phyloP scores from a whole-genome alignment of 2,888 invertebrate genomes.

The Clivina fossor region DNA sequence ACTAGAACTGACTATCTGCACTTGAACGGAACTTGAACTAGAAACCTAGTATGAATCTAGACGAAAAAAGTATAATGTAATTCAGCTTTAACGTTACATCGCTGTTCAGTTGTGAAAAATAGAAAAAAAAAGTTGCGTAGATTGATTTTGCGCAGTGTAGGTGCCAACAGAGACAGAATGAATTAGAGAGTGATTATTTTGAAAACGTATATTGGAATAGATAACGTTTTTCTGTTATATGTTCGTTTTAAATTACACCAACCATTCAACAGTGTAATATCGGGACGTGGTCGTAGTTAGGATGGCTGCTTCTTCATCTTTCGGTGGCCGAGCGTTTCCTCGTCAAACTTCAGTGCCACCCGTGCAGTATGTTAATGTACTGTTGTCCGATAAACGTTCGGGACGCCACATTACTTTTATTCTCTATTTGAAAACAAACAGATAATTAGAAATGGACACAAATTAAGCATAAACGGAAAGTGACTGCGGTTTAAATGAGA shows the following conservation, averaged over 20 bases:
- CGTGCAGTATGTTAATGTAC: slow-evolving; percentile 52
- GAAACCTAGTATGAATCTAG: too few relatives aligned
- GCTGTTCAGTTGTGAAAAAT: too few relatives aligned
- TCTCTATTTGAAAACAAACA: too few relatives aligned
- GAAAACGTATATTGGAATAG: neutral
- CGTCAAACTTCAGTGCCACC: slow-evolving; percentile 59
- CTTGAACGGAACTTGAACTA: too few relatives aligned
- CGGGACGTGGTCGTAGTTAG: slow-evolving; percentile 45
- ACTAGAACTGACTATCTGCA: too few relatives aligned
- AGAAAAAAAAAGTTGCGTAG: too few relatives aligned
- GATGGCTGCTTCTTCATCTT: slow-evolving; percentile 5
- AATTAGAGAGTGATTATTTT: neutral
- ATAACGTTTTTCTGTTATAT: neutral
- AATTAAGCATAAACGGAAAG: too few relatives aligned
- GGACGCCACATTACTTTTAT: slow-evolving; percentile 56
- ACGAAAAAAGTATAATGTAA: too few relatives aligned
- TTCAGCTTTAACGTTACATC: too few relatives aligned
- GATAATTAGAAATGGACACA: too few relatives aligned
- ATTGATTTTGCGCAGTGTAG: slow-evolving; percentile 11
- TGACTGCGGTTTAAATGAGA: too few relatives aligned
- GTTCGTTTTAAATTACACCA: slow-evolving; percentile 47
- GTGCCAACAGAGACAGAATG: slow-evolving; percentile 12
- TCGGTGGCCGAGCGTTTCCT: slow-evolving; percentile 39
- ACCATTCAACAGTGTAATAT: slow-evolving; percentile 53
- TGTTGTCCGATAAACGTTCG: slow-evolving; percentile 53